Evolutionary conservation across 2,113 vertebrate species (phyloP).

Genomic region (Scortum barcoo): DNA sequence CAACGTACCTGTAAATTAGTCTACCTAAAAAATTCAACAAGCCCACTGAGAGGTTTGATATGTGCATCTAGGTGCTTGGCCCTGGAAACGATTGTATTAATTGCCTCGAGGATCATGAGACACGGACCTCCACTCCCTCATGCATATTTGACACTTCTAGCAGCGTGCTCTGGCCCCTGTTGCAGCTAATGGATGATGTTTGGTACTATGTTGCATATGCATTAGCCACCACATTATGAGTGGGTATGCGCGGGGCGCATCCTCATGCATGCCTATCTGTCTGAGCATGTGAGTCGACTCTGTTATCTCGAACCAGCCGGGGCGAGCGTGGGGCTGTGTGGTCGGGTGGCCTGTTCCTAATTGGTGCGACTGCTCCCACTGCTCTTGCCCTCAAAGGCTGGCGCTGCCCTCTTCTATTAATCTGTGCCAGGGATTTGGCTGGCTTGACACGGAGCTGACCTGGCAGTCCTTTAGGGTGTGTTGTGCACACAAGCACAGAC

Average conservation of each 20-base stretch:
- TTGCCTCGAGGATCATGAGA: constrained; percentile 68
- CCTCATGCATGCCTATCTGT: constrained; percentile 22
- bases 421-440: constrained; percentile 45
- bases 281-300: constrained; percentile 33
- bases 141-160: constrained; percentile 75
- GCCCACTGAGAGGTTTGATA: constrained; percentile 40
- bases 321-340: constrained; percentile 26
- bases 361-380: constrained; percentile 47
- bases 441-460: constrained; percentile 44
- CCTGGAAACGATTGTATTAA: constrained; percentile 68
- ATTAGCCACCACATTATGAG: constrained; percentile 60
- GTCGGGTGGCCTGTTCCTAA: constrained; percentile 51
- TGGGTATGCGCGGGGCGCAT: constrained; percentile 23
- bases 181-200: constrained; percentile 65
- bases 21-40: constrained; percentile 63
- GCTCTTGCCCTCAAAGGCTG: constrained; percentile 40
- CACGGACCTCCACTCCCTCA: constrained; percentile 66
- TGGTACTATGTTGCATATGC: constrained; percentile 62
- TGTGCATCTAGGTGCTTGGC: constrained; percentile 56
- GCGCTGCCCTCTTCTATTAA: constrained; percentile 55
- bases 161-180: constrained; percentile 24
- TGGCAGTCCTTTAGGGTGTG: constrained; percentile 17
- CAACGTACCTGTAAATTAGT: constrained; percentile 59
- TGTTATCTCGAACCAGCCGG: constrained; percentile 48
- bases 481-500: constrained; percentile 10